A percentile compares a stretch with the other conserved stretches of the same genome.
phyloP scores from a whole-genome alignment of 2,113 vertebrate species.

The Turnix velox region DNA sequence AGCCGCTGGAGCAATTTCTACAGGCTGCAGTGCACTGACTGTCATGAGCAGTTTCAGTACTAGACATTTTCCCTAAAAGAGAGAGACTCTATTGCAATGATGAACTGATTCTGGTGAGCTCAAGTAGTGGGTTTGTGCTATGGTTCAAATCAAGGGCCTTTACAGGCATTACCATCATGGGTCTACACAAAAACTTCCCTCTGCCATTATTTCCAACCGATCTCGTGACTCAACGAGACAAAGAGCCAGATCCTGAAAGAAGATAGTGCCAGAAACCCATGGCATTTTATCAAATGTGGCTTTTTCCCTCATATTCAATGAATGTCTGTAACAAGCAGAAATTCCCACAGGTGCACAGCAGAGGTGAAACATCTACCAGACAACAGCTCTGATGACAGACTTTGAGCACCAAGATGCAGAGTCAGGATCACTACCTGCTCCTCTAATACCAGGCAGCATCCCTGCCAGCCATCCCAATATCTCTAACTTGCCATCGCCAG shows the following conservation, averaged over 20 bases:
- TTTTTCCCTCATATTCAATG: neutral
- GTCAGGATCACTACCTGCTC: neutral
- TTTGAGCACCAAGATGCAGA: neutral
- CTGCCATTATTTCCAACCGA: neutral
- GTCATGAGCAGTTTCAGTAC: neutral
- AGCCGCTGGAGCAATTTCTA: neutral
- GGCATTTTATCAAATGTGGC: neutral
- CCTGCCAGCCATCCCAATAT: neutral
- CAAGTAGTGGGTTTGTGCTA: neutral
- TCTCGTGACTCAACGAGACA: neutral
- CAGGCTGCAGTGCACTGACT: neutral
- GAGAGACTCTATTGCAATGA: fast-evolving
- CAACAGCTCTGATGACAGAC: neutral
- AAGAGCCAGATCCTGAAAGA: neutral
- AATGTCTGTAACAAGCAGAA: neutral
- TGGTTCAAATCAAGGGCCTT: neutral
- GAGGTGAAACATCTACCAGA: neutral
- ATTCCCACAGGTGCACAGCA: neutral
- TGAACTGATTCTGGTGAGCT: neutral
- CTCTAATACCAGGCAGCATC: neutral
- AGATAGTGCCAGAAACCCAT: neutral
- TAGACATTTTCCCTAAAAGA: neutral
- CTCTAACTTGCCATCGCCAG: neutral
- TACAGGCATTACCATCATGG: neutral
- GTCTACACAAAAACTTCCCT: neutral